Conservation (phyloP, 2,113 vertebrate genomes). For the Telmatochromis sp. region DNA sequence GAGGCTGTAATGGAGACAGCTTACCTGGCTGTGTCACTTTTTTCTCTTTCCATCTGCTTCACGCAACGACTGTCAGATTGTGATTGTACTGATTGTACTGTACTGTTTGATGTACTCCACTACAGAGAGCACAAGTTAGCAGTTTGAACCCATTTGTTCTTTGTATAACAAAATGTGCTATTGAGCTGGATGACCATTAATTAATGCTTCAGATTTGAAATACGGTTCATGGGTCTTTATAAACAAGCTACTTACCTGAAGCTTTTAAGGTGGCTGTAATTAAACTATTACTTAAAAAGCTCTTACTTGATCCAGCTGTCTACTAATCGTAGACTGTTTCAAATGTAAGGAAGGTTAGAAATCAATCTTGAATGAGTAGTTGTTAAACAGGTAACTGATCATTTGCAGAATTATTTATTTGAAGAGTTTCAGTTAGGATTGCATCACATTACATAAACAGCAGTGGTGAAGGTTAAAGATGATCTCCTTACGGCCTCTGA, state of each 20-base stretch:
- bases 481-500: not conserved
- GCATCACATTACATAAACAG: not conserved
- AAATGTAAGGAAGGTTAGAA: too few relatives aligned
- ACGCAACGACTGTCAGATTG: not conserved
- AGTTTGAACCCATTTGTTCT: not conserved
- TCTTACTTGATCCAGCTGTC: not conserved
- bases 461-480: not conserved
- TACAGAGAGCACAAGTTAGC: not conserved
- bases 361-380: not conserved
- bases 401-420: not conserved
- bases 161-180: not conserved
- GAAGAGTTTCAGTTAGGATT: not conserved
- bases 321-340: not conserved
- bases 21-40: constrained; percentile 11
- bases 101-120: not conserved
- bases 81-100: not conserved
- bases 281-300: not conserved
- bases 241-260: not conserved
- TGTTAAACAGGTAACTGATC: not conserved
- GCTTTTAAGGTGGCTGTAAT: not conserved
- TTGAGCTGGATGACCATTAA: not conserved
- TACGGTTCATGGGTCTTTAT: not conserved
- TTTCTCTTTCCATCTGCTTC: constrained; percentile 2
- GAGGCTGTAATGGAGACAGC: not conserved
- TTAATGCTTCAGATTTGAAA: not conserved